Percentiles rank a stretch among this genome's conserved stretches.
These are phyloP conservation scores for Poecilobothrus nobilitatus DNA, from an alignment of 2,888 invertebrate species.

Conservation along the genomic window DNA sequence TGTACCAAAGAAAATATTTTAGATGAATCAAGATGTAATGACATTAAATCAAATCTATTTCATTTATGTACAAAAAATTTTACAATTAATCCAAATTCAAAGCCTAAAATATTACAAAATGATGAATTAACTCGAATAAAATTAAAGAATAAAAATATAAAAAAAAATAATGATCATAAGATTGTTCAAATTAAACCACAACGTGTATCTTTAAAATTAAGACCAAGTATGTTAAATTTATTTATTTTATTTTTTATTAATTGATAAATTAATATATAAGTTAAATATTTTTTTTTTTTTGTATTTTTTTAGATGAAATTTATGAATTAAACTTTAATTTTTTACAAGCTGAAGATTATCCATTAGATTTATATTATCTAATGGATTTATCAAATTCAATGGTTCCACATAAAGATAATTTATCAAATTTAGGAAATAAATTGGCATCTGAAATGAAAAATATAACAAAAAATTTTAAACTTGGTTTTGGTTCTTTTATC, in stretches of 20 bases:
- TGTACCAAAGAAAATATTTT: slow-evolving; percentile 48
- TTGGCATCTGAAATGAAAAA: slow-evolving; percentile 73
- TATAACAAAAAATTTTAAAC: slow-evolving; percentile 76
- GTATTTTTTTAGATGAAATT: slow-evolving; percentile 52
- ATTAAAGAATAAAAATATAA: not conserved
- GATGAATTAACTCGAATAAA: slow-evolving; percentile 46
- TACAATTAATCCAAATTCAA: slow-evolving; percentile 55
- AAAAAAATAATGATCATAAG: not conserved
- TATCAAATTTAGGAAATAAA: slow-evolving; percentile 66
- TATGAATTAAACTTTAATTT: slow-evolving; percentile 60
- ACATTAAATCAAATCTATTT: slow-evolving; percentile 42
- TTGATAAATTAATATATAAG: not conserved
- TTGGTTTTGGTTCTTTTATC: slow-evolving; percentile 84
- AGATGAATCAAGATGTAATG: slow-evolving; percentile 47
- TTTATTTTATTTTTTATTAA: not conserved
- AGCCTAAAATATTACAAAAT: slow-evolving; percentile 33
- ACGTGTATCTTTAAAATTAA: slow-evolving; percentile 56
- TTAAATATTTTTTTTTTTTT: not conserved
- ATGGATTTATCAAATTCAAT: slow-evolving; percentile 96
- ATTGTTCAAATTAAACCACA: slow-evolving; percentile 47
- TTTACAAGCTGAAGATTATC: slow-evolving; percentile 80
- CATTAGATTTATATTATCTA: slow-evolving; percentile 91
- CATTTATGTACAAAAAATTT: slow-evolving; percentile 55
- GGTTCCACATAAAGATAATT: slow-evolving; percentile 88
- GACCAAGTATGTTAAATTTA: slow-evolving; percentile 53